Conservation (phyloP, 2,113 vertebrate genomes). For the Prionailurus viverrinus region DNA sequence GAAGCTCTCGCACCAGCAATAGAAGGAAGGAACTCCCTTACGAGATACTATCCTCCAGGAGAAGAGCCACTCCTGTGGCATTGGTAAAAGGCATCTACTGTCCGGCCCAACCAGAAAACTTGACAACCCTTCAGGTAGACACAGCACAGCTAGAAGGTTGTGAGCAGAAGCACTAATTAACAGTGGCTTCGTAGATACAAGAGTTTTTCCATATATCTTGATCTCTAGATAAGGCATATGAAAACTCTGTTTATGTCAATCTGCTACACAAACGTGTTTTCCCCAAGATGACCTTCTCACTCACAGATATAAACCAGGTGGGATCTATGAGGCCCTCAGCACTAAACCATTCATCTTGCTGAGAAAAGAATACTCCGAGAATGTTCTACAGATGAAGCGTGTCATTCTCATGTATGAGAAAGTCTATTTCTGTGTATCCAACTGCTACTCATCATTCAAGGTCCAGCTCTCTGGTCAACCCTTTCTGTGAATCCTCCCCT, state of each 20-base stretch:
- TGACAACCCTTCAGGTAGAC: background rate
- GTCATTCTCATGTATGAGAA: background rate
- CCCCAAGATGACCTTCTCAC: background rate
- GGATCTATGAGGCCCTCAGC: background rate
- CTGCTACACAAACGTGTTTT: background rate
- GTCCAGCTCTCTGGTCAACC: background rate
- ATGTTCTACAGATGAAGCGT: background rate
- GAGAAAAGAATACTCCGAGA: background rate
- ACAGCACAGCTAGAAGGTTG: no score
- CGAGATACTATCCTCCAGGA: background rate
- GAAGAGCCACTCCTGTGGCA: background rate
- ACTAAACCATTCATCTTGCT: conserved; percentile 16
- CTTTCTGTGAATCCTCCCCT: background rate
- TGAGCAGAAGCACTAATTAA: background rate
- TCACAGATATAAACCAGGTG: conserved; percentile 8
- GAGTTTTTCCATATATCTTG: background rate
- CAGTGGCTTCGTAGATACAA: background rate
- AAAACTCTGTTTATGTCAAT: background rate
- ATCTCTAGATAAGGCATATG: background rate
- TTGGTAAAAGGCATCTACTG: background rate
- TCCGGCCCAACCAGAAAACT: background rate
- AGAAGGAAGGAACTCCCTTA: background rate
- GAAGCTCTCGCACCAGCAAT: background rate
- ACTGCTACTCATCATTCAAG: background rate
- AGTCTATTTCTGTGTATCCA: background rate